Conservation (phyloP, 2,797 vertebrate genomes). For the Poeciliopsis gracilis region DNA sequence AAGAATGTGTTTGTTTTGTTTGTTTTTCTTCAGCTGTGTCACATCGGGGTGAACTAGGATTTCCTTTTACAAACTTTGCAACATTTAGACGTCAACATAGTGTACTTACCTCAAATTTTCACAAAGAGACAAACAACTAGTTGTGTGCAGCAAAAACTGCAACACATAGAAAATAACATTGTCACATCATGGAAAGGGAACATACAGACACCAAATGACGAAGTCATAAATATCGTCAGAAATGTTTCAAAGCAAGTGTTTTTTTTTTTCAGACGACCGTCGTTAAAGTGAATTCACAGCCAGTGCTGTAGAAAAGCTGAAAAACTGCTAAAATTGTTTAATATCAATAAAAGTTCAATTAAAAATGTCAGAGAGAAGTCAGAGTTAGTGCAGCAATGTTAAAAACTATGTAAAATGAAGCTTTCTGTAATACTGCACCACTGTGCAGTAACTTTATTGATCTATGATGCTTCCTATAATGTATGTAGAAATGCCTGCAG, state of each 20-base stretch:
- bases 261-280: background rate
- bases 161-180: constrained; percentile 9
- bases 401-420: background rate
- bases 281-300: background rate
- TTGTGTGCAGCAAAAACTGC: constrained; percentile 20
- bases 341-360: background rate
- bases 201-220: constrained; percentile 11
- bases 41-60: constrained; percentile 16
- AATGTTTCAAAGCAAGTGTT: background rate
- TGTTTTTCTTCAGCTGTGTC: constrained; percentile 33
- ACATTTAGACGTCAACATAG: constrained; percentile 19
- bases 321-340: background rate
- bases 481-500: background rate
- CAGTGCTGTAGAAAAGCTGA: too few relatives aligned
- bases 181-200: constrained; percentile 11
- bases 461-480: background rate
- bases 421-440: background rate
- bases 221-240: background rate
- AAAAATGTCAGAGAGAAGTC: background rate
- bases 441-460: background rate
- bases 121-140: constrained; percentile 38
- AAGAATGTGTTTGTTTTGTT: constrained; percentile 45
- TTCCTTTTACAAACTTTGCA: constrained; percentile 30
- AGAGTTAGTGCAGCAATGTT: background rate
- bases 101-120: constrained; percentile 66